Evolutionary conservation across 2,888 invertebrate species (phyloP).

Genomic region (Lapara coniferarum): DNA sequence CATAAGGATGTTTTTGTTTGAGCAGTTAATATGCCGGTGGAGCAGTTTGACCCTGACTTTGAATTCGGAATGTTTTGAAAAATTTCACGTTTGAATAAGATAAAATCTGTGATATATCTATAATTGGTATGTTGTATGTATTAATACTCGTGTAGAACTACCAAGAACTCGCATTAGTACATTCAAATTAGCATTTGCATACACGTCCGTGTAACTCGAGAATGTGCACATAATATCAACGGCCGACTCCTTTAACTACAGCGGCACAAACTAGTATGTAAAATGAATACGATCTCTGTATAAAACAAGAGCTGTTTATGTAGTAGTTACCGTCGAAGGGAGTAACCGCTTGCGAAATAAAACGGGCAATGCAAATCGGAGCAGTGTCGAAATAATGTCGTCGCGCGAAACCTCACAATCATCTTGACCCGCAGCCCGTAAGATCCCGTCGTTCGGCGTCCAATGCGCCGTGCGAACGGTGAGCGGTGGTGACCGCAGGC

Average conservation of each 20-base stretch:
- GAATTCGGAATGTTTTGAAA: background rate
- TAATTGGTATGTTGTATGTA: background rate
- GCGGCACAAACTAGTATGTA: conserved; percentile 29
- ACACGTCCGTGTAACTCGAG: conserved; percentile 19
- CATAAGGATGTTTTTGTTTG: background rate
- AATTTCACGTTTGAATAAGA: background rate
- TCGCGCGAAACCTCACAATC: conserved; percentile 37
- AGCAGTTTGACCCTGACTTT: background rate
- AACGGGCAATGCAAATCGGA: conserved; percentile 37
- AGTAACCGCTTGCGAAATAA: conserved; percentile 31
- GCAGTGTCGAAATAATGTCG: conserved; percentile 37
- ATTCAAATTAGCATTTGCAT: conserved; percentile 10
- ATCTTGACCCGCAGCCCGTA: conserved; percentile 33
- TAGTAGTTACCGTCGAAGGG: conserved; percentile 29
- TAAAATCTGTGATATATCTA: background rate
- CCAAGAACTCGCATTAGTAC: background rate
- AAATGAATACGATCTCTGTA: conserved; percentile 27
- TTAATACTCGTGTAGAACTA: background rate
- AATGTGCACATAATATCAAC: conserved; percentile 23
- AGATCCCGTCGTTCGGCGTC: conserved; percentile 29
- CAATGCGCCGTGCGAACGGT: conserved; percentile 36
- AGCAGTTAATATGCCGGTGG: too few relatives aligned
- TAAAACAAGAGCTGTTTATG: conserved; percentile 18
- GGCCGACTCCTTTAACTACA: conserved; percentile 16
- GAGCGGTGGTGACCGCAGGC: conserved; percentile 26